Conservation (phyloP, 1,140 invertebrate species). For the roundworm (Caenorhabditis elegans) region WBcel235 BX284606.5:4066001-4066500, state of each 20-base stretch:
- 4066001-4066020: too few species aligned
- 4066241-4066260: not conserved
- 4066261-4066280: slow-evolving; percentile 5
- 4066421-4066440: not conserved
- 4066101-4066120: not conserved
- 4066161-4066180: not conserved
- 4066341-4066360: not conserved
- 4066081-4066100: too few species aligned
- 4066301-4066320: not conserved
- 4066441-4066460: not conserved
- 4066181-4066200: not conserved
- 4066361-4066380: not conserved
- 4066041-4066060: too few species aligned
- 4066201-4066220: not conserved
- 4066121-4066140: too few species aligned
- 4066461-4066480: not conserved
- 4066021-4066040: too few species aligned
- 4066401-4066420: not conserved
- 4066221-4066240: not conserved
- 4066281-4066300: not conserved
- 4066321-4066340: too few species aligned
- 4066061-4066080: too few species aligned
- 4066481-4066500: not conserved
- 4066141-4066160: not conserved
- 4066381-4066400: not conserved